Base-by-base conservation (phyloP, 2,888 invertebrate genomes). In the Quadriops clusia region DNA sequence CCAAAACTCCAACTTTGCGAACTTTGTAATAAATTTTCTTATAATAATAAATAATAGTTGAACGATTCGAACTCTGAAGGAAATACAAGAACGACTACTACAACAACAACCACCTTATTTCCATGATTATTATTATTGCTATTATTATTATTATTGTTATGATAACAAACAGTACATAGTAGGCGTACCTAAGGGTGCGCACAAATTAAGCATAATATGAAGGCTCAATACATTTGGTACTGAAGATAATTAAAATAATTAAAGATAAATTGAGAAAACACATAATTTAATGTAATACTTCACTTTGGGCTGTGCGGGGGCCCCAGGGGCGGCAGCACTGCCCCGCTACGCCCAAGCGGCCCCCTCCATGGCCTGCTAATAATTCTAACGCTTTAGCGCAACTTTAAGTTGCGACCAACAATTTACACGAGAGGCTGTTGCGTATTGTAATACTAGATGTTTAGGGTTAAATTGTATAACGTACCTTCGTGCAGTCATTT, bases 381-480 rank as follows among this genome's bases (percentile, higher is more conserved):
- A 60, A 61, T 61, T 61, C 60, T 60, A 63, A 64, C 63, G 64
- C 63, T 64, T 64, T 63, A 63, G 56, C 53, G 58, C 53, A 49
- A 40, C 39, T 18, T 15, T 18, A 34, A 41, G 42, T 40, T 43
- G 47, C 43, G 54, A 54, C 53, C 51, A 50, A 56, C 50, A 53
- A 55, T 54, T 50, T 51, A 55, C 57, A 59, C 54, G 54, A 51
- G 55, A 60, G 61, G 61, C 61, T 61, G 61, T 61, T 61, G 34
- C 33, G 34, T 32, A 38, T 54, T 54, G 50, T 56, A 58, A 56
- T 53, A 55, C 37, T 49, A 61, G 56, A 51, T 59, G 58, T 58
- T 50, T 56, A 31, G 43, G 41, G 36, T 41, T 40, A 44, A 38
- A 36, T 36, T 41, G 47, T 51, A 51, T 48, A 47, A 47, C 36